These are phyloP conservation scores for Brachynemurus nebulosus DNA, from an alignment of 2,888 invertebrate species.

Conservation along the genomic window DNA sequence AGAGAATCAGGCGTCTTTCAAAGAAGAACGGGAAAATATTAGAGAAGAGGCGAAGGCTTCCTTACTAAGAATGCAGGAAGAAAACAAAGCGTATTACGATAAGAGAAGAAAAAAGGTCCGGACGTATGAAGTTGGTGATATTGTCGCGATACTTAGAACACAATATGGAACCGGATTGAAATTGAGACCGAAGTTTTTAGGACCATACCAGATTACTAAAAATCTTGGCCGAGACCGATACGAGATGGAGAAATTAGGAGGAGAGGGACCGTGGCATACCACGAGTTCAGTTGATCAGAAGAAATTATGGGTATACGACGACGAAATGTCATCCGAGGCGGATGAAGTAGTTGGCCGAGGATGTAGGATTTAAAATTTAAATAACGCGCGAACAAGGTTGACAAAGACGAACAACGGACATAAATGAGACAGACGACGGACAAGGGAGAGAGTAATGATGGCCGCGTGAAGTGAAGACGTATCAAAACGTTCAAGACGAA, in stretches of 20 bases:
- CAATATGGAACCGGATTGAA: neutral
- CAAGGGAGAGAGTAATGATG: no score
- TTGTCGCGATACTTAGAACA: slow-evolving; percentile 4
- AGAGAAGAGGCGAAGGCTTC: neutral
- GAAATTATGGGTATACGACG: no score
- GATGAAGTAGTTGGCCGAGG: no score
- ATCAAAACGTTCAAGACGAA: no score
- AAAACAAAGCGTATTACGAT: neutral
- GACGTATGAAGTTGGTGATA: neutral
- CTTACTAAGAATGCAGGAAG: neutral
- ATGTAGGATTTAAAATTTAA: no score
- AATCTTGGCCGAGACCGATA: neutral
- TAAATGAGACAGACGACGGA: no score
- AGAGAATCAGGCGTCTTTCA: neutral
- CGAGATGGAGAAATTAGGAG: neutral
- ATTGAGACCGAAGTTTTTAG: neutral
- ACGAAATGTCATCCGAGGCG: no score
- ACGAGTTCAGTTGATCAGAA: no score
- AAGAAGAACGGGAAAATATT: slow-evolving; percentile 5
- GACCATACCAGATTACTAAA: neutral
- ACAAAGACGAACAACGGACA: no score
- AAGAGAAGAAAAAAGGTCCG: neutral
- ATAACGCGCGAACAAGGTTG: no score
- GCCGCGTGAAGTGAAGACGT: no score
- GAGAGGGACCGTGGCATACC: no score